Base-by-base conservation (phyloP, 2,797 vertebrate genomes). In the Centropyge bicolor region DNA sequence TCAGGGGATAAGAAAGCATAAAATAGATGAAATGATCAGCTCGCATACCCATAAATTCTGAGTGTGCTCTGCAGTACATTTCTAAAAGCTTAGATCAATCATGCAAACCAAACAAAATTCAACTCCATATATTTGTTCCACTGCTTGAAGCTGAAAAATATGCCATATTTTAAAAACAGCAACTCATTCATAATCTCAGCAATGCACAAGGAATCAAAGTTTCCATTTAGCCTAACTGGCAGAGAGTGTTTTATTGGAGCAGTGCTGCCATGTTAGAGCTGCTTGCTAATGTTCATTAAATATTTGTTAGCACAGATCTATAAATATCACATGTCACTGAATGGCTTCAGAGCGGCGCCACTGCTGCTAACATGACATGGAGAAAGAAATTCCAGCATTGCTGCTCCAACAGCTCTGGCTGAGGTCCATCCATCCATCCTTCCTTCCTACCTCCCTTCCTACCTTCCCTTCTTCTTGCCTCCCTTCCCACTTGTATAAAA, bases 291-390 rank as follows among this genome's bases (percentile, higher is more conserved):
- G 93, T 94, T 95, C 94, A 96, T 95, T 95, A 95, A 96, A 96
- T 95, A 95, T 95, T 95, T 95, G 94, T 96, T 93, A 95, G 93
- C 87, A 88, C 84, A 89, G 92, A 94, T 95, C 94, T 95, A 95
- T 95, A 95, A 95, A 95, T 95, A 95, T 95, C 93, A 91, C 93
- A 93, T 95, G 95, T 95, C 94, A 95, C 93, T 90, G 90, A 93
- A 90, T 90, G 92, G 89, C 92, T 94, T 93, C 86, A 90, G 92
- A 92, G 92, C 70, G 94, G 94, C 93, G 92, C 94, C 94, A 95
- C 88, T 87, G 89, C 91, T 91, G 78, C 89, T 89, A 91, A 91
- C 91, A 88, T 92, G 94, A 91, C 89, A 91, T 74, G 69, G 84
- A 88, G 83, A 81, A 70, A 89, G 79, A 90, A 84, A 91, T 89